These are phyloP conservation scores for Gobio gobio DNA, from an alignment of 2,113 vertebrate genomes.

Conservation along the genomic window DNA sequence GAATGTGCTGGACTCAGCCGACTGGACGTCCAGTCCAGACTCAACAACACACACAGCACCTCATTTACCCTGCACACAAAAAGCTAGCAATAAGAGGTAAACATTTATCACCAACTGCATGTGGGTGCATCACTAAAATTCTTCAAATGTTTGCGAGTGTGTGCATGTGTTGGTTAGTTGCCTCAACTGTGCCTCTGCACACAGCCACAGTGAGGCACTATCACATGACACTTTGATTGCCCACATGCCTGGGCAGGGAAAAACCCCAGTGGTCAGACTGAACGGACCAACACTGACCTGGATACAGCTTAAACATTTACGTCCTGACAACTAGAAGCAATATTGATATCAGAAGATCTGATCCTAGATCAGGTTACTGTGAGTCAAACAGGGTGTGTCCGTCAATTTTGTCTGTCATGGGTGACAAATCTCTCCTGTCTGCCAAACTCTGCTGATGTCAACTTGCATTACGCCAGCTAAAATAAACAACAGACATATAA, in stretches of 20 bases:
- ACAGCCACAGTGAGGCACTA: conserved; percentile 50
- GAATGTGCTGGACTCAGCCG: conserved; percentile 36
- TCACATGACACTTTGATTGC: conserved; percentile 7
- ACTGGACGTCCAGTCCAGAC: conserved; percentile 14
- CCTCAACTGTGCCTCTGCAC: conserved; percentile 35
- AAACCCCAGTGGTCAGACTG: conserved; percentile 11
- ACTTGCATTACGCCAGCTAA: conserved; percentile 34
- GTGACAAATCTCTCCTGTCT: conserved; percentile 42
- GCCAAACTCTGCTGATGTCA: conserved; percentile 52
- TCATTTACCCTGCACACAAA: conserved; percentile 14
- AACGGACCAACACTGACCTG: conserved; percentile 24
- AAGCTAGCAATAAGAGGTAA: not conserved
- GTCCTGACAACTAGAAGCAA: not conserved
- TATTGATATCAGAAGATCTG: not conserved
- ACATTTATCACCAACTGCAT: not conserved
- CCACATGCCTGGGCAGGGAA: conserved; percentile 15
- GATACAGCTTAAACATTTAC: not conserved
- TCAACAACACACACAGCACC: conserved; percentile 27
- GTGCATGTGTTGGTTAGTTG: not conserved
- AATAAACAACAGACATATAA: conserved; percentile 48
- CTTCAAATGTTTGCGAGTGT: not conserved
- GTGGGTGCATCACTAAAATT: conserved; percentile 10
- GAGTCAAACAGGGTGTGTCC: conserved; percentile 48
- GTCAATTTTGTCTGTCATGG: conserved; percentile 26
- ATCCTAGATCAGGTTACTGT: conserved; percentile 2